Conservation (phyloP, 2,888 invertebrate species). For the Eupithecia tripunctaria region DNA sequence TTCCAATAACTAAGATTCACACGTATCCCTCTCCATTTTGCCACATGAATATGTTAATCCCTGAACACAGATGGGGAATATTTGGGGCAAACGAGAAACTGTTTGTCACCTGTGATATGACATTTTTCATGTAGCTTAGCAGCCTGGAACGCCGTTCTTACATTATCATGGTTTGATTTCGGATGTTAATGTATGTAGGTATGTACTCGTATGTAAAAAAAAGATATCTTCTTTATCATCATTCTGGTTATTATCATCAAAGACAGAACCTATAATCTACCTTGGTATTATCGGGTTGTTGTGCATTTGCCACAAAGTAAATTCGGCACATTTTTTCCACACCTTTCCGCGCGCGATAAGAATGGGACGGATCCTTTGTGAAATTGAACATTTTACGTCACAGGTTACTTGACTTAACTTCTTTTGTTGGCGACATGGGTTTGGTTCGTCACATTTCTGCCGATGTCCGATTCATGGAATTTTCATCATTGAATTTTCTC, state of each 20-base stretch:
- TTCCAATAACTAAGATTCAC: slow-evolving; percentile 52
- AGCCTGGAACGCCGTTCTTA: slow-evolving; percentile 13
- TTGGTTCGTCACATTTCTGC: too few species aligned
- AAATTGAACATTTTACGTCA: not conserved
- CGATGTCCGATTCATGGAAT: too few species aligned
- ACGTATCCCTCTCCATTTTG: slow-evolving; percentile 42
- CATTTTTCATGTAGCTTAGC: slow-evolving; percentile 46
- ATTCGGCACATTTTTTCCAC: too few species aligned
- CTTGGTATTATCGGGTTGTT: not conserved
- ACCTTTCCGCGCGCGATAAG: too few species aligned
- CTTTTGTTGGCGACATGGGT: too few species aligned
- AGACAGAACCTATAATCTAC: not conserved
- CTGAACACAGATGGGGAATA: slow-evolving; percentile 51
- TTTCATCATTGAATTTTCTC: too few species aligned
- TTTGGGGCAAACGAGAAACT: slow-evolving; percentile 53
- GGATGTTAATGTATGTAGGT: too few species aligned
- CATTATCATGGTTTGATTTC: not conserved
- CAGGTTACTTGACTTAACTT: too few species aligned
- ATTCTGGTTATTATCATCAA: not conserved
- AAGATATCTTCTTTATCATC: not conserved
- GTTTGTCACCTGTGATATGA: slow-evolving; percentile 51
- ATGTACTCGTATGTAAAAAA: too few species aligned
- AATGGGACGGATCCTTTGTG: too few species aligned
- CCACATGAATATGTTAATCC: slow-evolving; percentile 61
- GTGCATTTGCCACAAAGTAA: too few species aligned